Base-by-base conservation (phyloP, 1,140 invertebrate genomes). In the Oreohelix idahoensis region DNA sequence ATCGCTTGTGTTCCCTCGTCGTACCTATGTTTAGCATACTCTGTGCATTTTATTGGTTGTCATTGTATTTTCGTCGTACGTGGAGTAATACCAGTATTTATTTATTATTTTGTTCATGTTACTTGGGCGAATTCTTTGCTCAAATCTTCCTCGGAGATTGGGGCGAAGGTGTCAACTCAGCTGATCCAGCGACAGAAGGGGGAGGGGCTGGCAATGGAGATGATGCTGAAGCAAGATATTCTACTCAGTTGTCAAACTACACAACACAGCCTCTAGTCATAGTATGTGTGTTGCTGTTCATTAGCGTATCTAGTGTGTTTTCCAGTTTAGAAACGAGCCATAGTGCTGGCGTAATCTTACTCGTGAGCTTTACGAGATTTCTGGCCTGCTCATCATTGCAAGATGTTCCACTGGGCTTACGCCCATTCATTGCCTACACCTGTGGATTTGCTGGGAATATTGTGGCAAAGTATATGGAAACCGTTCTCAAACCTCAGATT, bases 11-110 rank as follows among this genome's bases (percentile, higher is more conserved):
- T 87, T 86, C 84, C 17, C 58, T 92, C 2, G 51, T 91, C n/a
- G 89, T 92, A 26, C 91, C 92, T 38, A 89, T 92, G 84, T 92
- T 92, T 86, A 88, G 90, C 82, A 90, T 93, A 23, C 71, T 90
- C 29, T 91, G 89, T 87, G 86, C 87, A 42, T 93, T 92, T 81
- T 93, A 90, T 84, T 92, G 91, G 89, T 83, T 93, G 73, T 87
- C 92, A 15, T 74, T 93, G 75, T 89, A 89, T 84, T 87, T 91
- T 63, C 88, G 92, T 36, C 89, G 89, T 81, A 89, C 89, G 13
- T 93, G 92, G 92, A 91, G 87, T 83, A 89, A 87, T 63, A 93
- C 90, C 4, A 92, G 92, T 87, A 89, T 93, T 32, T 93, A 92
- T 87, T 83, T 93, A 38, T 84, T 92, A 17, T 92, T 92, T 82